Base-by-base conservation (phyloP, 2,113 vertebrate genomes). In the Trichechus manatus region DNA sequence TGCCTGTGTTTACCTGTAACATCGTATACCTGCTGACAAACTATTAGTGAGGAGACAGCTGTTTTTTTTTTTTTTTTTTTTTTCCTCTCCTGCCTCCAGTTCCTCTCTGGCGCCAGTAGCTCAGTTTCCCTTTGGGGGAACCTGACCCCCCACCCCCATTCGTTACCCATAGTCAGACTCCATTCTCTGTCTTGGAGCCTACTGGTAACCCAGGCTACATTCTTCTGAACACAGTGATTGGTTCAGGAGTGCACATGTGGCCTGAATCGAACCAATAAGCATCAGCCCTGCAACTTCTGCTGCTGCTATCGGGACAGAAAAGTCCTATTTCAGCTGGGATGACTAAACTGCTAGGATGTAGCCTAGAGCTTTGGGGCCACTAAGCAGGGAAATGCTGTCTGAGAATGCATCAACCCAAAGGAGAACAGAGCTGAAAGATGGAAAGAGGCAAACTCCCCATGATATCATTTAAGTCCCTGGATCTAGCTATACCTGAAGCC, bases 401-500 rank as follows among this genome's bases (percentile, higher is more conserved):
- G 29, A 31, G 59, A 77, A 33, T n/a, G 56, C 89, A 31, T 29
- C 11, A 31, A 42, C 64, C 15, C 82, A 81, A 75, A 80, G 36
- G 33, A 63, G 29, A 87, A 15, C 47, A 90, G 56, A 79, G 29
- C 63, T 84, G 63, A 78, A 74, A 89, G 93, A 74, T 9, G 23
- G 82, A 29, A 72, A 79, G 79, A 72, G 59, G 20, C n/a, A 47
- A 84, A 86, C 39, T 84, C 33, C 33, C 59, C 84, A 0, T 1
- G 56, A 13, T 25, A 42, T 10, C 0, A 0, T 31, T 15, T 31
- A 29, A 47, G 90, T 6, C 4, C 64, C 75, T 39, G 77, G 47
- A 64, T 90, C 77, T n/a, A 66, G 56, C 92, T 61, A 13, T 39
- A 70, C 95, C 70, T 64, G 56, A 94, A 95, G 78, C 50, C 4